These are phyloP conservation scores for Tachystola acroxantha DNA, from an alignment of 2,888 invertebrate genomes.

Conservation along the genomic window DNA sequence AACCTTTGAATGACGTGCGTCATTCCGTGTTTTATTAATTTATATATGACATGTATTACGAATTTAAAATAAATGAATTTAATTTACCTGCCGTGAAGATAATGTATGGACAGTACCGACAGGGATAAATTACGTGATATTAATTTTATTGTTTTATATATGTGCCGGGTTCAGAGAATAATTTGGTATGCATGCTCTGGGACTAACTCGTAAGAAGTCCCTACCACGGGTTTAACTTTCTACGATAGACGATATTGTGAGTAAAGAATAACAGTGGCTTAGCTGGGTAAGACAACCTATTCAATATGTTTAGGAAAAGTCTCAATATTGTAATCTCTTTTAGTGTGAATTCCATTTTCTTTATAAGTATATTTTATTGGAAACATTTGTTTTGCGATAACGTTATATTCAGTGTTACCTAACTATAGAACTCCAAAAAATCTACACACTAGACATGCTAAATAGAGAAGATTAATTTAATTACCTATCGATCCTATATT, in stretches of 20 bases:
- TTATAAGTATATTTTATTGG: not conserved
- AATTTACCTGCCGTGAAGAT: constrained; percentile 21
- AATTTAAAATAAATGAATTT: constrained; percentile 18
- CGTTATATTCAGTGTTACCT: constrained; percentile 42
- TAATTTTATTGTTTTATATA: constrained; percentile 41
- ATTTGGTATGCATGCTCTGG: constrained; percentile 41
- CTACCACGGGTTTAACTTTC: constrained; percentile 17
- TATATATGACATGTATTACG: constrained; percentile 29
- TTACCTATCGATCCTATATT: too few species aligned
- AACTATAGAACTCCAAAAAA: constrained; percentile 59
- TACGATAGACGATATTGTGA: constrained; percentile 1
- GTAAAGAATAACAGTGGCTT: not conserved
- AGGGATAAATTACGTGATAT: constrained; percentile 45
- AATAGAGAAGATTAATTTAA: constrained; percentile 34
- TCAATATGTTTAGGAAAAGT: not conserved
- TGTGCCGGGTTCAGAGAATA: constrained; percentile 22
- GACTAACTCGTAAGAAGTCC: constrained; percentile 16
- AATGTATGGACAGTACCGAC: constrained; percentile 26
- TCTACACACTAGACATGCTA: constrained; percentile 44
- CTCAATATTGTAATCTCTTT: not conserved
- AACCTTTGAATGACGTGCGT: constrained; percentile 21
- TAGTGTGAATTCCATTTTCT: not conserved
- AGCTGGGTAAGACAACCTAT: not conserved
- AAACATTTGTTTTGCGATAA: constrained; percentile 14
- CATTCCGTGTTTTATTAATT: constrained; percentile 37